phyloP scores from a whole-genome alignment of 1,140 invertebrate species.

The Rhyzopertha dominica region DNA sequence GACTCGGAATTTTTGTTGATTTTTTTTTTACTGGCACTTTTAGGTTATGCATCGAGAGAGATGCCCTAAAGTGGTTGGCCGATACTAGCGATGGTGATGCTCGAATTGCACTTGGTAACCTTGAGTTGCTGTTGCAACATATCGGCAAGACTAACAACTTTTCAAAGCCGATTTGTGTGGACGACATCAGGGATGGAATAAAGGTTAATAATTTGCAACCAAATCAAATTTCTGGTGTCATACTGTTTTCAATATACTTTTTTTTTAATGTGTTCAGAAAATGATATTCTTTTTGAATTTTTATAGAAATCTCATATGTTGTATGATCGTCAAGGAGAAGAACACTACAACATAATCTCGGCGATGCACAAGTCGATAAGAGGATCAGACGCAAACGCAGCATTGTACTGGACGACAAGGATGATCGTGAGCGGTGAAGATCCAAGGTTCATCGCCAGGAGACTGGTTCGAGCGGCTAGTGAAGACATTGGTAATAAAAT shows the following conservation, averaged over 20 bases:
- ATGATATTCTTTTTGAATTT: too few relatives aligned
- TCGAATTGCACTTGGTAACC: slow-evolving; percentile 67
- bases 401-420: slow-evolving; percentile 77
- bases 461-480: slow-evolving; percentile 68
- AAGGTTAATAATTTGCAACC: slow-evolving; percentile 46
- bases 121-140: slow-evolving; percentile 65
- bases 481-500: slow-evolving; percentile 57
- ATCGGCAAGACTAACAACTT: slow-evolving; percentile 42
- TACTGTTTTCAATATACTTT: slow-evolving; percentile 6
- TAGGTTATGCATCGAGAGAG: slow-evolving; percentile 53
- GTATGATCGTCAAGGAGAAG: slow-evolving; percentile 76
- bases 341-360: slow-evolving; percentile 80
- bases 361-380: slow-evolving; percentile 83
- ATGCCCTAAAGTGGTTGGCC: slow-evolving; percentile 63
- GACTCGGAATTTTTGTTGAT: too few relatives aligned
- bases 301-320: slow-evolving; percentile 64
- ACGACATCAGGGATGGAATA: slow-evolving; percentile 60
- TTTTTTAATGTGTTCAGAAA: too few relatives aligned
- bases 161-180: slow-evolving; percentile 51
- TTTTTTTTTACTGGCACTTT: too few relatives aligned
- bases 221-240: background rate
- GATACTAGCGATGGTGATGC: slow-evolving; percentile 79
- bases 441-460: slow-evolving; percentile 72
- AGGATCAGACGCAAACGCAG: slow-evolving; percentile 73
- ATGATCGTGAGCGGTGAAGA: slow-evolving; percentile 80